Conservation (phyloP, 1,140 invertebrate species). For the Apocrypta bakeri region DNA sequence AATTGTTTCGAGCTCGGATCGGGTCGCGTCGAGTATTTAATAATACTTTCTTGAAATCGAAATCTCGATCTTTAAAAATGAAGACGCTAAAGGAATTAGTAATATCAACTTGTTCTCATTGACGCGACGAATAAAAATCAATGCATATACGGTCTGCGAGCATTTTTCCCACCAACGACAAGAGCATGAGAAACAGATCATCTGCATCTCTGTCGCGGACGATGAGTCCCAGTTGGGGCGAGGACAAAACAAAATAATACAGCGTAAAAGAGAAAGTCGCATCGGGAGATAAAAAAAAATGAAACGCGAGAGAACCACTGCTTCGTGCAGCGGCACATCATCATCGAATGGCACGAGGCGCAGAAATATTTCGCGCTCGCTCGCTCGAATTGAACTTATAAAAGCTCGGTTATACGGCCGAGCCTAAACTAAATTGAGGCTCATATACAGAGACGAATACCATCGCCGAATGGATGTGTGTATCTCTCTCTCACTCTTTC, state of each 20-base stretch:
- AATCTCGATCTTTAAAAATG: too few species aligned
- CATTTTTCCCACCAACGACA: background rate
- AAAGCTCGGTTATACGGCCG: background rate
- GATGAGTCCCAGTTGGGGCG: background rate
- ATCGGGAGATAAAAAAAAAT: background rate
- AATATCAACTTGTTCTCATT: too few species aligned
- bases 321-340: background rate
- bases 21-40: too few species aligned
- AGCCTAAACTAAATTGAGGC: conserved; percentile 15
- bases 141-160: background rate
- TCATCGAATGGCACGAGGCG: conserved; percentile 6
- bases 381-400: conserved; percentile 24
- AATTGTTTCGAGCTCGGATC: too few species aligned
- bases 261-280: background rate
- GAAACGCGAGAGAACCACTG: background rate
- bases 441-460: background rate
- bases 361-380: background rate
- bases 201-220: background rate
- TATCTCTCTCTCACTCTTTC: background rate
- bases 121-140: too few species aligned
- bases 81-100: too few species aligned
- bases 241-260: background rate
- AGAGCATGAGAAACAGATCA: too few species aligned
- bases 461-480: background rate
- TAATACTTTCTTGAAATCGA: too few species aligned